Conservation (phyloP, 2,888 invertebrate genomes). For the Mystacides longicornis region DNA sequence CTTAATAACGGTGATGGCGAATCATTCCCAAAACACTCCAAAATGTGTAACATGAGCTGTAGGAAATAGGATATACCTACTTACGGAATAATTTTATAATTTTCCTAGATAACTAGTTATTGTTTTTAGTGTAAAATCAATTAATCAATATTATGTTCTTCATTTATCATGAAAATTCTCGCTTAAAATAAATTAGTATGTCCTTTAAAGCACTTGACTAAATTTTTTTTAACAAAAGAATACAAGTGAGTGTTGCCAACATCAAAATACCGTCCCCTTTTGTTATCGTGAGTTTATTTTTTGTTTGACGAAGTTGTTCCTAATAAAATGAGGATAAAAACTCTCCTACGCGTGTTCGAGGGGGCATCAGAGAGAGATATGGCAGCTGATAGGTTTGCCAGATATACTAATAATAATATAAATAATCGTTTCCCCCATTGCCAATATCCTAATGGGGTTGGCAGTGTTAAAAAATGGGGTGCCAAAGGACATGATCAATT, state of each 20-base stretch:
- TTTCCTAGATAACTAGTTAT: too few relatives aligned
- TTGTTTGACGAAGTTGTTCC: neutral
- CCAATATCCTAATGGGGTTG: conserved; percentile 20
- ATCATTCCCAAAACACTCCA: too few relatives aligned
- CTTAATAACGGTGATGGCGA: too few relatives aligned
- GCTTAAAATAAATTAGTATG: too few relatives aligned
- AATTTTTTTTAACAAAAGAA: too few relatives aligned
- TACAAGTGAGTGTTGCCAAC: neutral
- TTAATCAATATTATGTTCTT: too few relatives aligned
- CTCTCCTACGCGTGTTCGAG: neutral
- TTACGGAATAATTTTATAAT: too few relatives aligned
- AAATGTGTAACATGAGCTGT: too few relatives aligned
- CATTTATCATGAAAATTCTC: too few relatives aligned
- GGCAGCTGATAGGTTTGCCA: neutral
- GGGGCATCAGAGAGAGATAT: neutral
- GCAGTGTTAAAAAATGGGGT: conserved; percentile 21
- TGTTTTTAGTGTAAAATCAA: too few relatives aligned
- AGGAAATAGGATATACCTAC: too few relatives aligned
- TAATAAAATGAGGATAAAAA: neutral
- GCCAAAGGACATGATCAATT: conserved; percentile 21
- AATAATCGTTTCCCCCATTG: conserved; percentile 17
- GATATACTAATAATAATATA: conserved; percentile 15
- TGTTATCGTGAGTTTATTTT: neutral
- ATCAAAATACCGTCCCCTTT: neutral
- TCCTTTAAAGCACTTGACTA: too few relatives aligned